Conservation (phyloP, 2,888 invertebrate genomes). For the Caenorhabditis imperialis region DNA sequence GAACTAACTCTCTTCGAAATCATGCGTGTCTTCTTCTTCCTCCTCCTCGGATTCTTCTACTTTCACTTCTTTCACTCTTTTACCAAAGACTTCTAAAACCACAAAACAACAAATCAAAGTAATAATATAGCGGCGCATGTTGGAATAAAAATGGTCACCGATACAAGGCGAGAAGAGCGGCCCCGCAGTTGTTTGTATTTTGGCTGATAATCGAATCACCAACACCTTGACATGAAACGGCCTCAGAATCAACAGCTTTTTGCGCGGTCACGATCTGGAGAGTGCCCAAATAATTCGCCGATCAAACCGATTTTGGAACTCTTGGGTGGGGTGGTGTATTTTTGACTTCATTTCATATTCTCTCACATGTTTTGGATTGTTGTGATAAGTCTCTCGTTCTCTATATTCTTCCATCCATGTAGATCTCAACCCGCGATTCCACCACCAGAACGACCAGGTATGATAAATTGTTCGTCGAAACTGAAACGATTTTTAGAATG, state of each 20-base stretch:
- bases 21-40: conserved; percentile 31
- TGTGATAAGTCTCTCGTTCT: conserved; percentile 1
- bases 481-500: conserved; percentile 56
- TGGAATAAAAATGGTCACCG: conserved; percentile 19
- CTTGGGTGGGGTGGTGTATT: conserved; percentile 16
- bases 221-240: conserved; percentile 40
- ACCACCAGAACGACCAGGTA: conserved; percentile 65
- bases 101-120: conserved; percentile 24
- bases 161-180: neutral
- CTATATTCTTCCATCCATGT: conserved; percentile 9
- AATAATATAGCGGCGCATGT: conserved; percentile 30
- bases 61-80: conserved; percentile 19
- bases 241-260: conserved; percentile 50
- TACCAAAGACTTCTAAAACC: conserved; percentile 32
- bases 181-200: conserved; percentile 36
- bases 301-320: conserved; percentile 48
- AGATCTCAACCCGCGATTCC: conserved; percentile 58
- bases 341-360: conserved; percentile 25
- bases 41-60: conserved; percentile 32
- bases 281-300: conserved; percentile 29
- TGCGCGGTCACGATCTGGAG: conserved; percentile 49
- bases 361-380: conserved; percentile 15
- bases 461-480: neutral
- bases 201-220: conserved; percentile 52
- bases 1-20: conserved; percentile 62